Evolutionary conservation across 2,797 vertebrate species (phyloP).

Genomic region (Nyctalus aviator): DNA sequence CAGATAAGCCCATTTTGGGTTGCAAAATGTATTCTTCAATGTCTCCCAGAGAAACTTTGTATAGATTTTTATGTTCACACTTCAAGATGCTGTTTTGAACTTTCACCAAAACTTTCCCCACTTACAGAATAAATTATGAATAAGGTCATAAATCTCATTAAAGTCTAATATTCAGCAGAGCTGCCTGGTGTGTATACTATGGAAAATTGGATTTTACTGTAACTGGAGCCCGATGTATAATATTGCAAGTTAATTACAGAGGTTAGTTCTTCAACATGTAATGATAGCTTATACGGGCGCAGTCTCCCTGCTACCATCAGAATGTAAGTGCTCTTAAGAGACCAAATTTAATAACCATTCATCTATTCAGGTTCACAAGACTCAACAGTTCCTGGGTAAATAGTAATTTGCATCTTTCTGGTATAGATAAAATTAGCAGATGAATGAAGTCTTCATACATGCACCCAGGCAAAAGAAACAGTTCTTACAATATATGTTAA

Average conservation of each 20-base stretch:
- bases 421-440: conserved; percentile 61
- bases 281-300: conserved; percentile 65
- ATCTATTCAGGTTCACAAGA: conserved; percentile 68
- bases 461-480: neutral
- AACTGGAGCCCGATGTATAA: conserved; percentile 75
- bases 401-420: conserved; percentile 46
- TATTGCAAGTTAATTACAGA: conserved; percentile 82
- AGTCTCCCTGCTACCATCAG: conserved; percentile 51
- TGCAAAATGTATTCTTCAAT: conserved; percentile 20
- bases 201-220: conserved; percentile 81
- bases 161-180: conserved; percentile 82
- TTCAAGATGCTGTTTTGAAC: conserved; percentile 67
- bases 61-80: conserved; percentile 52
- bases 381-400: conserved; percentile 63
- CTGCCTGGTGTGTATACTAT: conserved; percentile 75
- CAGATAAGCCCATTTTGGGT: neutral
- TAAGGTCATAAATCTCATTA: conserved; percentile 82
- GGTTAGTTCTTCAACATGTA: conserved; percentile 71
- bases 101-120: conserved; percentile 70
- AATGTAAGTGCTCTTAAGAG: conserved; percentile 75
- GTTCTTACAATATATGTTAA: neutral
- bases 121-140: conserved; percentile 80
- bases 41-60: neutral
- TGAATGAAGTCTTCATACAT: conserved; percentile 47
- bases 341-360: conserved; percentile 78